A percentile compares a stretch with the other conserved stretches of the same genome.
These are phyloP conservation scores for Tachina lurida DNA, from an alignment of 2,888 invertebrate species.

Conservation along the genomic window DNA sequence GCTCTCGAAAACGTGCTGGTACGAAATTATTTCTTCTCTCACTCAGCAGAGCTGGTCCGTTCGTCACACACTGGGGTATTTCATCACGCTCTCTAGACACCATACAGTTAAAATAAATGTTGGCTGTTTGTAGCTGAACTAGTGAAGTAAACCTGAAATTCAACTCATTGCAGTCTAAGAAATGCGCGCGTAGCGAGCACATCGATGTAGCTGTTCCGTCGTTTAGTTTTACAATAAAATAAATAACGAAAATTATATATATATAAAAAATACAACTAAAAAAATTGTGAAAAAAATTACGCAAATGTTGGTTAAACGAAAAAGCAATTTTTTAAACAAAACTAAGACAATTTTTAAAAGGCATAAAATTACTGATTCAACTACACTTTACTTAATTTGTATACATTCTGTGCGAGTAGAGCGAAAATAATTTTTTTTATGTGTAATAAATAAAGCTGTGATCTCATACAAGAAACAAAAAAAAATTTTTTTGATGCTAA, in stretches of 20 bases:
- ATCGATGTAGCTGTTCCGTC: slow-evolving; percentile 36
- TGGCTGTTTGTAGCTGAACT: slow-evolving; percentile 49
- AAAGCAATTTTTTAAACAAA: slow-evolving; percentile 59
- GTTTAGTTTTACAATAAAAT: slow-evolving; percentile 38
- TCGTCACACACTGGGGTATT: not conserved
- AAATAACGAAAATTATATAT: slow-evolving; percentile 47
- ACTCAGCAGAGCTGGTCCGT: slow-evolving; percentile 8
- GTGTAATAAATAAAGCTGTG: slow-evolving; percentile 61
- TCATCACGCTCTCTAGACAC: slow-evolving; percentile 46
- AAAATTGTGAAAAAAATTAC: slow-evolving; percentile 46
- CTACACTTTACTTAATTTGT: slow-evolving; percentile 40
- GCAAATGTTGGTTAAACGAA: slow-evolving; percentile 62
- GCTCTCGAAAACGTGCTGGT: slow-evolving; percentile 66
- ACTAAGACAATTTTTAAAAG: slow-evolving; percentile 31
- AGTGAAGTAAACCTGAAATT: slow-evolving; percentile 67
- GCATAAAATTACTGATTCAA: slow-evolving; percentile 38
- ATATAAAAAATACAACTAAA: slow-evolving; percentile 49
- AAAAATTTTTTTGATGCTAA: not conserved
- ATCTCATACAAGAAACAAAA: slow-evolving; percentile 64
- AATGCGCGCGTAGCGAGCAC: slow-evolving; percentile 64
- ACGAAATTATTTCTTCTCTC: slow-evolving; percentile 9
- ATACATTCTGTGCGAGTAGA: slow-evolving; percentile 21
- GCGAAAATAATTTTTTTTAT: slow-evolving; percentile 28
- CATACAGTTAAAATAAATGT: slow-evolving; percentile 52
- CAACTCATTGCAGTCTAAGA: slow-evolving; percentile 68